Evolutionary conservation across 2,797 vertebrate species (phyloP).

Genomic region (Pogoniulus pusillus): DNA sequence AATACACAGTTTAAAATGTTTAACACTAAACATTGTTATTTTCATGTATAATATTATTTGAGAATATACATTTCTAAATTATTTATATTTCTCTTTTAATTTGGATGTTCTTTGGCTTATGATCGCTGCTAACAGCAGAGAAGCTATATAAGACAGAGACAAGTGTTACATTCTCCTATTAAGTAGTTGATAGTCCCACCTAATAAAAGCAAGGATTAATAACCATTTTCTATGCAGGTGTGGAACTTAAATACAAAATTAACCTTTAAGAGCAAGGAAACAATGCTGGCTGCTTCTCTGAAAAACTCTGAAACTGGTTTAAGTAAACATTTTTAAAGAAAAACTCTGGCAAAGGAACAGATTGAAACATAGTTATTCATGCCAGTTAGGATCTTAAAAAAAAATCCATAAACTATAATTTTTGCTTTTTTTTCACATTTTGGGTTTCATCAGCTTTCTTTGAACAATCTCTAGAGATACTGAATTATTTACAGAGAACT

Average conservation of each 20-base stretch:
- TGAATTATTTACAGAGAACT: background rate
- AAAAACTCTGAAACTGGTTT: background rate
- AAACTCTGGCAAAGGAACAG: background rate
- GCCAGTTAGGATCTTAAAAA: background rate
- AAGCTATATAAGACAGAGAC: background rate
- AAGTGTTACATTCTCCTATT: background rate
- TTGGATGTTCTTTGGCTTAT: background rate
- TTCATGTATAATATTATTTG: background rate
- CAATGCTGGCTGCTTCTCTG: background rate
- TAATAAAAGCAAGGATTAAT: background rate
- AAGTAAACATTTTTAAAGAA: background rate
- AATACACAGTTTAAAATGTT: background rate
- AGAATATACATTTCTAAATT: background rate
- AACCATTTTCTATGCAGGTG: background rate
- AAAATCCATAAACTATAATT: background rate
- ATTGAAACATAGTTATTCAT: background rate
- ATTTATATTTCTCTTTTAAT: background rate
- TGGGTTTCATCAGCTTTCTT: conserved; percentile 11
- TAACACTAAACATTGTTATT: background rate
- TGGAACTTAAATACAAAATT: background rate
- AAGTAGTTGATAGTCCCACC: background rate
- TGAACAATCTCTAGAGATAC: background rate
- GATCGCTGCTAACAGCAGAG: background rate
- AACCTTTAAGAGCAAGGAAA: background rate
- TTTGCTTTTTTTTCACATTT: background rate